Base-by-base conservation (phyloP, 2,797 vertebrate genomes). In the Sebastes kiyomatsui region DNA sequence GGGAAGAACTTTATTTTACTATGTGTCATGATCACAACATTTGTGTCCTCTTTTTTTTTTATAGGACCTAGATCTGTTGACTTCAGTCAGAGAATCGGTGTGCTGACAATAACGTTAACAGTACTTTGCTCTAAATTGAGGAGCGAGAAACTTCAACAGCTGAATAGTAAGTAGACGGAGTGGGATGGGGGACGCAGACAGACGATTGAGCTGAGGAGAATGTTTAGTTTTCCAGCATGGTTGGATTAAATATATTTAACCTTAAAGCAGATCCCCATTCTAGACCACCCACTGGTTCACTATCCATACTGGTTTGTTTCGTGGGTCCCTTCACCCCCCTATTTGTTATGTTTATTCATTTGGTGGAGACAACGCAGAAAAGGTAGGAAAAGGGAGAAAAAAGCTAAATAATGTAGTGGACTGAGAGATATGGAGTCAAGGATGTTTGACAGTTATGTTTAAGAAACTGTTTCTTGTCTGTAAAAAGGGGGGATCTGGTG, bases 241-340 rank as follows among this genome's bases (percentile, higher is more conserved):
- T 88, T 91, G 81, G 88, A 93, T 93, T 87, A 89, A 92, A 93
- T 77, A 89, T 86, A 88, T 88, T 91, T 90, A 91, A 93, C 87
- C 86, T 91, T 87, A 20, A 89, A 84, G 77, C 81, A 88, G 87
- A 92, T 84, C 73, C 54, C 73, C 42, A 80, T 55, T 71, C 75
- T 60, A 75, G 94, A 94, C 94, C 92, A 94, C 92, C 90, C 92
- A 93, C 81, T 78, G 52, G 33, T 79, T 77, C 67, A 72, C 68
- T 74, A 75, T 78, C 72, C 58, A 42, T 25, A 66, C 76, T 59
- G 66, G 59, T 85, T 87, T 77, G 60, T 77, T 88, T 87, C 84
- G 66, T 69, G 80, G 46, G 61, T 82, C 58, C 56, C 12, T 5
- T 72, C 5, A 60, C 25, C 12, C 27, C 20, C 56, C 25, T 81